A percentile compares a stretch with the other conserved stretches of the same genome.
phyloP scores from a whole-genome alignment of 2,797 vertebrate species.

The Pachyuromys duprasi region DNA sequence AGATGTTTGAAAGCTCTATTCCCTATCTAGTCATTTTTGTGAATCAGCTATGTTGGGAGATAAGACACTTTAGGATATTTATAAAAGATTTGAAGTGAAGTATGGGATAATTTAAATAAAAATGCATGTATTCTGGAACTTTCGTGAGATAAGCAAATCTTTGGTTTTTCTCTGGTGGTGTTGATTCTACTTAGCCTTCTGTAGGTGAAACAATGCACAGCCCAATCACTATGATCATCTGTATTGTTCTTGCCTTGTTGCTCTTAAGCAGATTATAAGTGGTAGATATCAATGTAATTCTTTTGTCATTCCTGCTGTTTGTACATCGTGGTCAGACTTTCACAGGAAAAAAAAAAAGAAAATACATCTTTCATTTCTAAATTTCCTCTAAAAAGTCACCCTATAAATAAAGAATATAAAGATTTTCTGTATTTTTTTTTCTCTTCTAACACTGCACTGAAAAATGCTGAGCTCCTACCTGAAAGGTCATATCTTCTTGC shows the following conservation, averaged over 20 bases:
- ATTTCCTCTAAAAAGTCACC: slow-evolving; percentile 40
- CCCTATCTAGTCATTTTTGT: slow-evolving; percentile 17
- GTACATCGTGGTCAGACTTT: slow-evolving; percentile 45
- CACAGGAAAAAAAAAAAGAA: slow-evolving; percentile 64
- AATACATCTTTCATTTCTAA: slow-evolving; percentile 62
- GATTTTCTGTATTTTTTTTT: slow-evolving; percentile 47
- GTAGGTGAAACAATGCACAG: slow-evolving; percentile 29
- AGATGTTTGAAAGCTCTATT: slow-evolving; percentile 21
- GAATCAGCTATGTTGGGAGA: slow-evolving; percentile 29
- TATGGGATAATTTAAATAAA: neutral
- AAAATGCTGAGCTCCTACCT: slow-evolving; percentile 59
- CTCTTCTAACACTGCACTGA: slow-evolving; percentile 39
- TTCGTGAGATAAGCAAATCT: slow-evolving; percentile 2
- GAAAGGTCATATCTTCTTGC: slow-evolving; percentile 68
- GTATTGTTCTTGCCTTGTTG: neutral
- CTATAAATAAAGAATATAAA: slow-evolving; percentile 53
- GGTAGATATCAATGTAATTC: slow-evolving; percentile 31
- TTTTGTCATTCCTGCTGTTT: slow-evolving; percentile 9
- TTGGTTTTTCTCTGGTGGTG: neutral
- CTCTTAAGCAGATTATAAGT: slow-evolving; percentile 40
- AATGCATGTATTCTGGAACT: slow-evolving; percentile 37
- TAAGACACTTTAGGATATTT: slow-evolving; percentile 25
- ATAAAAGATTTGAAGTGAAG: slow-evolving; percentile 20
- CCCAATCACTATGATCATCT: neutral
- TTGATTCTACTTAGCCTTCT: slow-evolving; percentile 29